Conservation (phyloP, 2,113 vertebrate species). For the Crotalus tigris region DNA sequence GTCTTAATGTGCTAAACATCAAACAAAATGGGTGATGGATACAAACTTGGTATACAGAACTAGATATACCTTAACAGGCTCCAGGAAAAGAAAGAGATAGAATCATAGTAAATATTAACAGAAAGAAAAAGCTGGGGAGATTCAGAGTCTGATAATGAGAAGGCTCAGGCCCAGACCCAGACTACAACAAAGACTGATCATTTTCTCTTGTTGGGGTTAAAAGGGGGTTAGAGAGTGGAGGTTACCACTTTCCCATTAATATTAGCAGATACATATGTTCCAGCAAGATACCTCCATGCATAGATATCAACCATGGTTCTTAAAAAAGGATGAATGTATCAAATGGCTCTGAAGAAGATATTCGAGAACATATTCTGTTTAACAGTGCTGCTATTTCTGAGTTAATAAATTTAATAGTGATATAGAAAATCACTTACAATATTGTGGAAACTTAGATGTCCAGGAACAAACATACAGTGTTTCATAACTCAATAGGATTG, state of each 20-base stretch:
- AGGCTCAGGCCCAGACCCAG: background rate
- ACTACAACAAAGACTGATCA: background rate
- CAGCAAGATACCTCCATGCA: background rate
- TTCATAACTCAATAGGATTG: background rate
- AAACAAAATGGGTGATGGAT: background rate
- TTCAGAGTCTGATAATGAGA: background rate
- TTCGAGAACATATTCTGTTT: conserved; percentile 51
- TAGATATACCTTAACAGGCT: background rate
- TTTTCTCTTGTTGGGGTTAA: background rate
- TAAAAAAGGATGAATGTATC: background rate
- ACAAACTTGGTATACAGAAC: background rate
- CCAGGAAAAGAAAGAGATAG: background rate
- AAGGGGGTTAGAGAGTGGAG: background rate
- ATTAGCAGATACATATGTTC: background rate
- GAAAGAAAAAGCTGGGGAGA: background rate
- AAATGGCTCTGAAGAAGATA: conserved; percentile 42
- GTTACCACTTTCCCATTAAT: background rate
- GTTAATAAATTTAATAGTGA: conserved; percentile 45
- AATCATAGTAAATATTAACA: background rate
- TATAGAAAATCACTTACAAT: background rate
- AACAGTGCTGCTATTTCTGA: conserved; percentile 25
- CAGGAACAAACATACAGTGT: background rate
- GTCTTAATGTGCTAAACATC: background rate
- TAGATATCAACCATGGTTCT: background rate
- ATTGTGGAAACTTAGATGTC: background rate